A percentile compares a stretch with the other conserved stretches of the same genome.
Evolutionary conservation across 2,888 invertebrate genomes (phyloP).

Genomic region (Cremastinae sp.): DNA sequence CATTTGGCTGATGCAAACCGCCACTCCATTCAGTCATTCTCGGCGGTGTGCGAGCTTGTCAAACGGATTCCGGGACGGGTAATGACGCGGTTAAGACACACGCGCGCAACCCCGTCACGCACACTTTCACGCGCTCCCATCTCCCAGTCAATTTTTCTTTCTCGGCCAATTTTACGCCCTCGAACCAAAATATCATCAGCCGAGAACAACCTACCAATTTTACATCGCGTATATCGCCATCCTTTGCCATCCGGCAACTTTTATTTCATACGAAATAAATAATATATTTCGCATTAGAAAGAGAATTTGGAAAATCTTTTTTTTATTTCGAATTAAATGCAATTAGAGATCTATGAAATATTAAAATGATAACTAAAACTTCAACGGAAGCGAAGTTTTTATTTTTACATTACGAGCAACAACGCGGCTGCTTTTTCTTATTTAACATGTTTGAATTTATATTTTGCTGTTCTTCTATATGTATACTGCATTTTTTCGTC

Average conservation of each 20-base stretch:
- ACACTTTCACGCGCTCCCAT: constrained; percentile 43
- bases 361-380: no score
- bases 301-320: no score
- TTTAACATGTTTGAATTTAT: no score
- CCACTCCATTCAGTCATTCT: constrained; percentile 64
- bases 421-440: no score
- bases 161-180: constrained; percentile 26
- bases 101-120: constrained; percentile 30
- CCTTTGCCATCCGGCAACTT: neutral
- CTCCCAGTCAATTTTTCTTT: constrained; percentile 19
- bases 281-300: no score
- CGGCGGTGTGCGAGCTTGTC: constrained; percentile 41
- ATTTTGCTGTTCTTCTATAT: no score
- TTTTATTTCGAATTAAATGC: no score
- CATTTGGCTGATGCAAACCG: constrained; percentile 66
- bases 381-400: no score
- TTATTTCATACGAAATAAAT: neutral
- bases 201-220: neutral
- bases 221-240: neutral
- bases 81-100: constrained; percentile 15
- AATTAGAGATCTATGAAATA: no score
- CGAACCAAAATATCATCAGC: constrained; percentile 13
- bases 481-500: no score
- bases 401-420: no score
- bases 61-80: constrained; percentile 34